Base-by-base conservation (phyloP, 2,797 vertebrate genomes). In the Todus mexicanus region DNA sequence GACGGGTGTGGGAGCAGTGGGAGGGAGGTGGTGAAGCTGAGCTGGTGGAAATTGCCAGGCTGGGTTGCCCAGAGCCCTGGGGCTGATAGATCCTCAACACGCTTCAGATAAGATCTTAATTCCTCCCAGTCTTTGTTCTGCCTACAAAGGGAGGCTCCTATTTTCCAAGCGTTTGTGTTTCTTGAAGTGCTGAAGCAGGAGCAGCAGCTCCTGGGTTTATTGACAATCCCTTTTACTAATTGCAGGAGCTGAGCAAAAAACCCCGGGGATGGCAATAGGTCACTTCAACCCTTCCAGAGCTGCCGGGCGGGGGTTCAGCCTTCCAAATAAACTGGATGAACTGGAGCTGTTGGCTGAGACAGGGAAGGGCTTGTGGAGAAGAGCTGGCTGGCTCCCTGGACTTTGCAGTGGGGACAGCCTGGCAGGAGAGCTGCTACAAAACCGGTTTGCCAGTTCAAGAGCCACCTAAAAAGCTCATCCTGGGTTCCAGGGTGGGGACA, bases 61-160 rank as follows among this genome's bases (percentile, higher is more conserved):
- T 65, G 78, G 26, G 69, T 35, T 10, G 3, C 75, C 75, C 2
- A 0, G 37, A 71, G 80, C 79, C 88, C 76, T 54, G n/a, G 65
- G 60, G 45, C 79, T 56, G 65, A 29, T 4, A 15, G 79, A 88
- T 72, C 66, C 80, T 33, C 22, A 92, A 69, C 31, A 48, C 13
- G 0, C 80, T 53, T 35, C 50, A 57, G 90, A 65, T 92, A 73
- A 72, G 47, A 89, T 87, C 92, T 77, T 40, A 18, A 76, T 64
- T 75, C 64, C 17, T 54, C 48, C 12, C 45, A 57, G 77, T 84
- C 81, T 91, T 89, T 94, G 90, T 90, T 91, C 84, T 89, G 56
- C 88, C 85, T 74, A 27, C 74, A 29, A 65, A 74, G 87, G 85
- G 87, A 87, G 74, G 22, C 84, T 89, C 81, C 84, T 17, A 0